These are phyloP conservation scores for Acanthopleura granulata DNA, from an alignment of 2,888 invertebrate species.

Conservation along the genomic window DNA sequence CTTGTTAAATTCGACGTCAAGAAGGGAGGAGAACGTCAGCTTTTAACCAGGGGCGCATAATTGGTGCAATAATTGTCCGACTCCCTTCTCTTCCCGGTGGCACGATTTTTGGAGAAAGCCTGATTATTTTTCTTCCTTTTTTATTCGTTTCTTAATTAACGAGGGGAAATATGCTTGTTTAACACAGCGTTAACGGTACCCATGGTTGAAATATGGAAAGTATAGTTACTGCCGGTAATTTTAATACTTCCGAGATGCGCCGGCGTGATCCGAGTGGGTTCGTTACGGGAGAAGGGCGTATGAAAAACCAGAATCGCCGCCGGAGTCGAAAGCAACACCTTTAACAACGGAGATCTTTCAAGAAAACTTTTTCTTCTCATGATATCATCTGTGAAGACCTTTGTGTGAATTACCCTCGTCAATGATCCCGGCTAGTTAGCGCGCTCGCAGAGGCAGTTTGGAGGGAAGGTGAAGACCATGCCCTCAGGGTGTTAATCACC, in stretches of 20 bases:
- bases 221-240: no score
- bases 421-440: background rate
- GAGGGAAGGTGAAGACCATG: no score
- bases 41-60: no score
- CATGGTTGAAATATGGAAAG: no score
- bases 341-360: background rate
- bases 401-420: conserved; percentile 4
- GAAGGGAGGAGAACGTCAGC: no score
- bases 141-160: no score
- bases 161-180: background rate
- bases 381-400: conserved; percentile 1
- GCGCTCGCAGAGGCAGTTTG: background rate
- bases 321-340: conserved; percentile 6
- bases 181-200: background rate
- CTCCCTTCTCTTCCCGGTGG: no score
- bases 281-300: conserved; percentile 4
- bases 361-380: conserved; percentile 1
- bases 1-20: no score
- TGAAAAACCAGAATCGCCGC: background rate
- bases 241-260: background rate
- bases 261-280: background rate
- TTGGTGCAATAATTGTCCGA: no score
- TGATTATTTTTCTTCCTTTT: no score
- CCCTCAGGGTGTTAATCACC: no score
- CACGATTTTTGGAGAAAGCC: no score